Evolutionary conservation across 2,113 vertebrate species (phyloP).

Genomic region (Thamnophis sirtalis): DNA sequence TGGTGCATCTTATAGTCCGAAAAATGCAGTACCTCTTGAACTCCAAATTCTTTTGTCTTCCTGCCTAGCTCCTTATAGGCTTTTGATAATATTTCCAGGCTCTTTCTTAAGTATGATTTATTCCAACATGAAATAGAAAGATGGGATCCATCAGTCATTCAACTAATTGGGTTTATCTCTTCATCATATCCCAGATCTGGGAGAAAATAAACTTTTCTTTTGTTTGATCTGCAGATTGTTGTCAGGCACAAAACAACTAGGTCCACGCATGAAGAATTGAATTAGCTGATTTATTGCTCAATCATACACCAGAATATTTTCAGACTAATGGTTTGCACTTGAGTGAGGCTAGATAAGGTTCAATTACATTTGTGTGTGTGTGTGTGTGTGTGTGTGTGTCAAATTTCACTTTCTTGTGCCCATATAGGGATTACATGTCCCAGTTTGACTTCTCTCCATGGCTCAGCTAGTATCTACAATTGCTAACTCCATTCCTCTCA

Average conservation of each 20-base stretch:
- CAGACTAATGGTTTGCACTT: not conserved
- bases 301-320: not conserved
- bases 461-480: not conserved
- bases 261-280: not conserved
- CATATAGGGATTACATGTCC: not conserved
- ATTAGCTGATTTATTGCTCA: not conserved
- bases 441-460: not conserved
- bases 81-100: not conserved
- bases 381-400: accelerated
- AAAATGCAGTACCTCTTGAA: too few relatives aligned
- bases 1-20: too few relatives aligned
- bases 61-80: not conserved
- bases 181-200: not conserved
- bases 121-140: not conserved
- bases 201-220: not conserved
- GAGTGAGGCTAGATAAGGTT: not conserved
- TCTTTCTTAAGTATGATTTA: not conserved
- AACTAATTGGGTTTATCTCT: not conserved
- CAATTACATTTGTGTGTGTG: accelerated
- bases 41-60: not conserved
- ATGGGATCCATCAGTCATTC: not conserved
- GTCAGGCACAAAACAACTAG: not conserved
- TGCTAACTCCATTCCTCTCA: not conserved
- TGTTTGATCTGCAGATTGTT: not conserved
- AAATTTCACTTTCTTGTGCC: not conserved